Evolutionary conservation across 2,797 vertebrate genomes (phyloP).

Genomic region (Characodon lateralis): DNA sequence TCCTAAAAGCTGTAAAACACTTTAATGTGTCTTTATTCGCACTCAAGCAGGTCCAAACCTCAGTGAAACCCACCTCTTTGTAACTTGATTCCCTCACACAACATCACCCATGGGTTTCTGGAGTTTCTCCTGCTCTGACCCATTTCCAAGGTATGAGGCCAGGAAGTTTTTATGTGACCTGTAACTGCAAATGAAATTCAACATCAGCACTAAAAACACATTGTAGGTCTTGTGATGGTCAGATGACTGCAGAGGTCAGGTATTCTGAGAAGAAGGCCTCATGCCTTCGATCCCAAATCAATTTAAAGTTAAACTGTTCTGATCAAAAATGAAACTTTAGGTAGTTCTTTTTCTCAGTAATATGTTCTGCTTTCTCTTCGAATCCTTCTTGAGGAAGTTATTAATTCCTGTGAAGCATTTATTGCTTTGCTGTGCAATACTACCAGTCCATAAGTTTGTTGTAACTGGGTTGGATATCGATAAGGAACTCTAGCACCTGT

Average conservation of each 20-base stretch:
- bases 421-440: slow-evolving; percentile 20
- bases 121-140: slow-evolving; percentile 76
- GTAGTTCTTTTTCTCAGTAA: slow-evolving; percentile 14
- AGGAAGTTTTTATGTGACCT: slow-evolving; percentile 80
- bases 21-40: not conserved
- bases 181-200: slow-evolving; percentile 70
- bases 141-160: slow-evolving; percentile 76
- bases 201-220: slow-evolving; percentile 18
- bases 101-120: slow-evolving; percentile 68
- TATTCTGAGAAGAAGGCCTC: not conserved
- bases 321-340: not conserved
- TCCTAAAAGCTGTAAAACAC: not conserved
- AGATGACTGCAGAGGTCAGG: slow-evolving; percentile 9
- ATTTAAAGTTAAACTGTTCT: not conserved
- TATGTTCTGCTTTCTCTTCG: slow-evolving; percentile 11
- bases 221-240: slow-evolving; percentile 7
- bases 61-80: slow-evolving; percentile 42
- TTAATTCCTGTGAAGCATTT: slow-evolving; percentile 8
- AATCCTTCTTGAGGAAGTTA: not conserved
- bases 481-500: slow-evolving; percentile 23
- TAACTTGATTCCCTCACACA: slow-evolving; percentile 58
- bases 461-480: slow-evolving; percentile 39
- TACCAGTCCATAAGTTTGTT: slow-evolving; percentile 23
- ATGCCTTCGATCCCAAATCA: not conserved
- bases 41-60: slow-evolving; percentile 3